Conservation (phyloP, 2,888 invertebrate species). For the Scaptomyza reducta region DNA sequence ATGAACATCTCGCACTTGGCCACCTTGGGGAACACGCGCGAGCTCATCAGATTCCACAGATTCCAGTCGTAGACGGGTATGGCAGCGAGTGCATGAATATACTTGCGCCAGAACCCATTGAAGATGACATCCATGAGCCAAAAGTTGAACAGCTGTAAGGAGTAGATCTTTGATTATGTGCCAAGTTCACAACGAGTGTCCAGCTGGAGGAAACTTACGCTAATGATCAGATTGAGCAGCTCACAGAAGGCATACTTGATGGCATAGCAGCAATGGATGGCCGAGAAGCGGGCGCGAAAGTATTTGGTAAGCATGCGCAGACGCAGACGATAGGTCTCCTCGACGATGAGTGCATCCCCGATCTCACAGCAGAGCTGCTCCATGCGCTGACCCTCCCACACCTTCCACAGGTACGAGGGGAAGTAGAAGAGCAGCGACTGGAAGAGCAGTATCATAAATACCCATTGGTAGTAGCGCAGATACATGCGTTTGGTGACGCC, state of each 20-base stretch:
- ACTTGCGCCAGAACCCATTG: constrained; percentile 80
- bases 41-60: constrained; percentile 78
- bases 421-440: constrained; percentile 79
- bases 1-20: constrained; percentile 95
- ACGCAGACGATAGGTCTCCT: constrained; percentile 55
- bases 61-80: constrained; percentile 78
- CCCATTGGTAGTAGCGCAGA: constrained; percentile 82
- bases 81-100: constrained; percentile 70
- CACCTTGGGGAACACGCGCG: constrained; percentile 86
- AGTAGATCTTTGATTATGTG: neutral
- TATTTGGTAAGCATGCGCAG: constrained; percentile 68
- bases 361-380: constrained; percentile 77
- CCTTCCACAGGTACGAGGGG: constrained; percentile 80
- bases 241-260: constrained; percentile 89
- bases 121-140: constrained; percentile 78
- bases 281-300: constrained; percentile 62
- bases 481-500: constrained; percentile 65
- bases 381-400: constrained; percentile 84
- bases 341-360: constrained; percentile 62
- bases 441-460: constrained; percentile 78
- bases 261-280: constrained; percentile 85
- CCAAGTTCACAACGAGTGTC: neutral
- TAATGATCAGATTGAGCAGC: constrained; percentile 89
- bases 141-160: constrained; percentile 70
- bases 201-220: constrained; percentile 86